Evolutionary conservation across 1,140 invertebrate species (phyloP).

Genomic region (Centruroides vittatus): DNA sequence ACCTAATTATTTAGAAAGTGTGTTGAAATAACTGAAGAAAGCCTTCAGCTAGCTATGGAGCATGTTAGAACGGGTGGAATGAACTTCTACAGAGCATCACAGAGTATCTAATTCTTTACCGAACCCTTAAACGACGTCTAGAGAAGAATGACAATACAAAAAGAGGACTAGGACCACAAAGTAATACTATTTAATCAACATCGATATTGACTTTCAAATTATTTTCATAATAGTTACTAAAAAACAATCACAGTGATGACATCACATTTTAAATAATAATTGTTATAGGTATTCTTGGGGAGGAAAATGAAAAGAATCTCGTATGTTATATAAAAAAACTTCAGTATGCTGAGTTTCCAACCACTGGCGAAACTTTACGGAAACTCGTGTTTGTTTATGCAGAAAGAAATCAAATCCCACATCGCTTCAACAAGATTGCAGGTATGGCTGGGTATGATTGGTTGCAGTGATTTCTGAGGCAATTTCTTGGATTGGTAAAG

Average conservation of each 20-base stretch:
- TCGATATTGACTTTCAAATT: not conserved
- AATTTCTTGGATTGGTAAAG: not conserved
- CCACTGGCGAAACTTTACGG: not conserved
- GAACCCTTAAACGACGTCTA: not conserved
- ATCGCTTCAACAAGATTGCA: not conserved
- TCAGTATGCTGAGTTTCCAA: not conserved
- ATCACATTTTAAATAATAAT: too few species aligned
- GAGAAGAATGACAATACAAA: not conserved
- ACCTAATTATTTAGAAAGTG: too few species aligned
- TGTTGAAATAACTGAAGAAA: too few species aligned
- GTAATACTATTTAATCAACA: not conserved
- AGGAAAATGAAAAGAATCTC: not conserved
- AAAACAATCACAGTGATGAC: not conserved
- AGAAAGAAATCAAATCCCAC: not conserved
- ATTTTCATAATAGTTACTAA: not conserved
- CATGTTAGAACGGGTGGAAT: not conserved
- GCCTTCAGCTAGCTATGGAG: too few species aligned
- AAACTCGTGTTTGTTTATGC: not conserved
- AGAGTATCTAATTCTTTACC: not conserved
- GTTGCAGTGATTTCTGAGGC: not conserved
- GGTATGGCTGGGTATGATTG: not conserved
- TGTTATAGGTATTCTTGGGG: not conserved
- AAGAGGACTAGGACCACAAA: not conserved
- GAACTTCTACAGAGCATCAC: not conserved
- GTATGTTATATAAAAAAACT: not conserved